phyloP scores from a whole-genome alignment of 2,888 invertebrate species.

The Ceramica pisi region DNA sequence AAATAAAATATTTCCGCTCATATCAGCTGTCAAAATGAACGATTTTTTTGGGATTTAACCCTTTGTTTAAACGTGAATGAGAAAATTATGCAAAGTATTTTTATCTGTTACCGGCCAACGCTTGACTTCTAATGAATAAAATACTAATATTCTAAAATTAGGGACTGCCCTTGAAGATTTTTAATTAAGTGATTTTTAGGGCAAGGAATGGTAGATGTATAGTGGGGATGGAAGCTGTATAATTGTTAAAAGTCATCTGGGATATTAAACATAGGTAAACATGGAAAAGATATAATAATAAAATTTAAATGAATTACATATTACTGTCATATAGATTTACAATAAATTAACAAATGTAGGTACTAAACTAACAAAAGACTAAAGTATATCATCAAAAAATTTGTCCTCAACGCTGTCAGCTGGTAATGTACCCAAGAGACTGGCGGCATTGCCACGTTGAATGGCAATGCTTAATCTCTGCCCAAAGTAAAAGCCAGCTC shows the following conservation, averaged over 20 bases:
- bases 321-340: too few species aligned
- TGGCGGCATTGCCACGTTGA: too few species aligned
- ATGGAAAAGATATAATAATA: too few species aligned
- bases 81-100: slow-evolving; percentile 65
- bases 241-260: not conserved
- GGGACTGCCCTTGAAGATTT: slow-evolving; percentile 12
- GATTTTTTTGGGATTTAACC: slow-evolving; percentile 53
- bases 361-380: too few species aligned
- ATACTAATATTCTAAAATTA: slow-evolving; percentile 35
- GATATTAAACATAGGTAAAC: too few species aligned
- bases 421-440: too few species aligned
- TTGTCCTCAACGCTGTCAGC: too few species aligned
- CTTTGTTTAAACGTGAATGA: slow-evolving; percentile 63
- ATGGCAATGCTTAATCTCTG: too few species aligned
- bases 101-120: slow-evolving; percentile 47
- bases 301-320: too few species aligned
- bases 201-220: not conserved
- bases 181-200: slow-evolving; percentile 9
- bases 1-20: slow-evolving; percentile 49
- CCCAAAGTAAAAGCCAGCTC: too few species aligned
- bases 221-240: not conserved
- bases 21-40: slow-evolving; percentile 59
- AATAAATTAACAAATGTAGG: too few species aligned
- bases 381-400: too few species aligned
- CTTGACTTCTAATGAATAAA: slow-evolving; percentile 35